These are phyloP conservation scores for Phylloscopus trochiloides DNA, from an alignment of 2,113 vertebrate species.

Conservation along the genomic window DNA sequence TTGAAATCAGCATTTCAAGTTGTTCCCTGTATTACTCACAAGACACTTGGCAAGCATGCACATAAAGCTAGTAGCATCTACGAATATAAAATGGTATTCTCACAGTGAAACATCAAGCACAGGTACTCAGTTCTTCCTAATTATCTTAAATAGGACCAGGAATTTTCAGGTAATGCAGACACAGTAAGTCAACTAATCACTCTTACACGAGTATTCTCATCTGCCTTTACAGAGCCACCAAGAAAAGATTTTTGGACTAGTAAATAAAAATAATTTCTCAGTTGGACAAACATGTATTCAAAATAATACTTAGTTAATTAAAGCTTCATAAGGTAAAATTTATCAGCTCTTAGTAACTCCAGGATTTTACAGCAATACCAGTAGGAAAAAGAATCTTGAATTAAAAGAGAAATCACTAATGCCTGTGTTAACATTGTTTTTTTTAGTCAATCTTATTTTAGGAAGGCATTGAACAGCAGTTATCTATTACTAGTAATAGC, in stretches of 20 bases:
- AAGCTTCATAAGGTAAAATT: neutral
- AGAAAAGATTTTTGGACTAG: neutral
- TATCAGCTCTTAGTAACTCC: neutral
- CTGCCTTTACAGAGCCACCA: neutral
- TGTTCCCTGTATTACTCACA: neutral
- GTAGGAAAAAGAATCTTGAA: neutral
- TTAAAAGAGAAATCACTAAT: neutral
- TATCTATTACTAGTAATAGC: neutral
- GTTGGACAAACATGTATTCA: neutral
- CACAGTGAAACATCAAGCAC: neutral
- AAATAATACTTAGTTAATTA: neutral
- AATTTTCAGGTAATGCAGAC: neutral
- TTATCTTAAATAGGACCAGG: neutral
- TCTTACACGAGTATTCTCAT: neutral
- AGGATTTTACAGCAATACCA: neutral
- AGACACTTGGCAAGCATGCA: neutral
- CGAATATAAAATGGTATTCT: neutral
- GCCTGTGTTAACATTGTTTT: accelerated
- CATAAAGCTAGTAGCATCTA: neutral
- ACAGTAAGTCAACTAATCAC: neutral
- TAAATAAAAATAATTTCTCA: neutral
- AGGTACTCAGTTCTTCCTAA: neutral
- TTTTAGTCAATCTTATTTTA: neutral
- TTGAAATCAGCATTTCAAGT: neutral
- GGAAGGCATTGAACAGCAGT: neutral